Evolutionary conservation across 2,113 vertebrate genomes (phyloP).

Genomic region (Odontophorus gujanensis): DNA sequence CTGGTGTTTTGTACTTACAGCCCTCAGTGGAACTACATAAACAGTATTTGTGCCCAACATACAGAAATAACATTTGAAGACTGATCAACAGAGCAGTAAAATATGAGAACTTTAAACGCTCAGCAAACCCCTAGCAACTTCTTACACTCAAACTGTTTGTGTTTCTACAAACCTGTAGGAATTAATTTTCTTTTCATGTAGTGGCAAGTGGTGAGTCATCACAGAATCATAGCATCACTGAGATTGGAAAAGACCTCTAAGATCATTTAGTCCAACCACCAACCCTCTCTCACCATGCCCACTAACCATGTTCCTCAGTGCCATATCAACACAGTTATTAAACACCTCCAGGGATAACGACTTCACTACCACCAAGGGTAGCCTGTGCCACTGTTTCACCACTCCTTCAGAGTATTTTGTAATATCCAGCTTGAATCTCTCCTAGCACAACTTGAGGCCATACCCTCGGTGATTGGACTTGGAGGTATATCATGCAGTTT

Average conservation of each 20-base stretch:
- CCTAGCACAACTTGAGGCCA: no score
- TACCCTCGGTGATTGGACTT: not conserved
- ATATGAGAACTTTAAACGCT: conserved; percentile 16
- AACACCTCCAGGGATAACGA: no score
- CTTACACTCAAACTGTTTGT: not conserved
- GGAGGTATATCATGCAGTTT: not conserved
- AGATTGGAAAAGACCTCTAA: no score
- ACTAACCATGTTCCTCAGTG: no score
- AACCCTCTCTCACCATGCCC: no score
- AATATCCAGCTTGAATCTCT: no score
- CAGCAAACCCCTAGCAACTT: not conserved
- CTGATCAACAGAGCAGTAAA: not conserved
- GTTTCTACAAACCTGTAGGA: not conserved
- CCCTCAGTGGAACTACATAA: not conserved
- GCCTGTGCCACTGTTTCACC: no score
- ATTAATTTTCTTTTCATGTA: not conserved
- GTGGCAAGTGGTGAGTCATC: not conserved
- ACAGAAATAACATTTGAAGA: not conserved
- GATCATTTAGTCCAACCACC: no score
- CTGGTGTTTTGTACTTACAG: not conserved
- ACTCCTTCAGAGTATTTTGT: no score
- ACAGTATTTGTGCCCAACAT: not conserved
- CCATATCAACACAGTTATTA: no score
- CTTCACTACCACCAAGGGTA: no score
- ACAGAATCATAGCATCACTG: no score